Evolutionary conservation across 2,797 vertebrate species (phyloP), one percentile per base, ranked within the genome.

Genomic region (Geotrypetes seraphini): DNA sequence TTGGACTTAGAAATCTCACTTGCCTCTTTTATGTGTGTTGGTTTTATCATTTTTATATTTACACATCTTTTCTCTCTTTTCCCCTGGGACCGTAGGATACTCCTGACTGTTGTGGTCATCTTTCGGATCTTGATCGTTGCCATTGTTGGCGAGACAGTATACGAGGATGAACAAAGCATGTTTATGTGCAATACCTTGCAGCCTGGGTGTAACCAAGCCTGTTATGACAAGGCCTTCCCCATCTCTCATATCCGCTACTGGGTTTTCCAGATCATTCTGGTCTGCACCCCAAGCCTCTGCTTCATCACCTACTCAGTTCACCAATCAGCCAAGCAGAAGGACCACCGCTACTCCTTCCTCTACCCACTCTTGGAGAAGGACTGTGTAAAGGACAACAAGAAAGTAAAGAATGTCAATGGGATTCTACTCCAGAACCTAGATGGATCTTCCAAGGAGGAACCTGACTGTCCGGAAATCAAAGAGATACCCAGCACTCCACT

Each of bases 141-240:
- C 28, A 92, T 93, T 3, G 90, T 93, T 1, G 89, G 89, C 0
- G 90, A 93, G 75, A 92, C 89, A 0, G 90, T 92, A 4, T 93
- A 92, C 3, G 90, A 93, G 48, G 89, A 92, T 1, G 89, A 92
- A 61, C 90, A 93, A 69, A 73, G 85, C 46, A 93, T 93, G 90
- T 93, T 93, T 63, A 78, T 84, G 60, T 93, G 90, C 29, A 93
- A 92, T 80, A 92, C 90, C 2, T 75, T 92, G n/a, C 90, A 93
- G 63, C 90, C 90, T 0, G 89, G 89, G 32, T 92, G 89, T 62
- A 90, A 90, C 78, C 90, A 93, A 71, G 90, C 90, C 8, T 92
- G 89, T 59, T 93, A 93, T 3, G 90, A 93, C 72, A 81, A 84
- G 7, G 90, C 89, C 52, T 92, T 92, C 60, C 90, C 90, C 56